Evolutionary conservation across 1,140 invertebrate species (phyloP).

Genomic region (Bombus waltoni): DNA sequence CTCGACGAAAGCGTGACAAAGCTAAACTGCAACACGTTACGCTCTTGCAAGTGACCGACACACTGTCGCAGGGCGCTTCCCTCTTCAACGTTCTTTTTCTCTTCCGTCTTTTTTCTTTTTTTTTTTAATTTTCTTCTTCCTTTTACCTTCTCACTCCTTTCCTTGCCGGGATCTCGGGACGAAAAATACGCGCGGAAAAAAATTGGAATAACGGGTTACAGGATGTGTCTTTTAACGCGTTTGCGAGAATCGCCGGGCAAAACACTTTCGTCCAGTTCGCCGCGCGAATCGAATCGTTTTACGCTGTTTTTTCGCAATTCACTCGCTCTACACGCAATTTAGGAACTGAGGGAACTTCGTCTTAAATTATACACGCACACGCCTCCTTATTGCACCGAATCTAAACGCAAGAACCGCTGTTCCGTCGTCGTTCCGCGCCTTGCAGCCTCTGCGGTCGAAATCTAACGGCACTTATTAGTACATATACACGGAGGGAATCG

Average conservation of each 20-base stretch:
- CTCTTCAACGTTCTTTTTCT: no score
- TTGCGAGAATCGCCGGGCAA: neutral
- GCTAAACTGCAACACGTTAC: conserved; percentile 12
- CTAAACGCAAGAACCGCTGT: conserved; percentile 57
- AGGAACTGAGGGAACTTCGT: conserved; percentile 74
- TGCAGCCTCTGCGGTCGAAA: conserved; percentile 50
- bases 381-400: conserved; percentile 75
- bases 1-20: conserved; percentile 58
- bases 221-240: neutral
- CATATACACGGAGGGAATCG: conserved; percentile 53
- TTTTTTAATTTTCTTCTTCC: neutral
- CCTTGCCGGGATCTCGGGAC: neutral
- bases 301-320: conserved; percentile 48
- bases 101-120: neutral
- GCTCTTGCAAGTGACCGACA: neutral
- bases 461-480: conserved; percentile 63
- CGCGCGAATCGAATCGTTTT: conserved; percentile 50
- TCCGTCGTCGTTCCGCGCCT: conserved; percentile 29
- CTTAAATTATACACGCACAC: conserved; percentile 64
- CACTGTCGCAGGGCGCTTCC: neutral
- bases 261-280: conserved; percentile 24
- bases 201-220: conserved; percentile 13
- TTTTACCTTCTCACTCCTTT: neutral
- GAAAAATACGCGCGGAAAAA: neutral
- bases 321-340: conserved; percentile 63